These are phyloP conservation scores for Hermodice carunculata DNA, from an alignment of 2,888 invertebrate genomes.

Conservation along the genomic window DNA sequence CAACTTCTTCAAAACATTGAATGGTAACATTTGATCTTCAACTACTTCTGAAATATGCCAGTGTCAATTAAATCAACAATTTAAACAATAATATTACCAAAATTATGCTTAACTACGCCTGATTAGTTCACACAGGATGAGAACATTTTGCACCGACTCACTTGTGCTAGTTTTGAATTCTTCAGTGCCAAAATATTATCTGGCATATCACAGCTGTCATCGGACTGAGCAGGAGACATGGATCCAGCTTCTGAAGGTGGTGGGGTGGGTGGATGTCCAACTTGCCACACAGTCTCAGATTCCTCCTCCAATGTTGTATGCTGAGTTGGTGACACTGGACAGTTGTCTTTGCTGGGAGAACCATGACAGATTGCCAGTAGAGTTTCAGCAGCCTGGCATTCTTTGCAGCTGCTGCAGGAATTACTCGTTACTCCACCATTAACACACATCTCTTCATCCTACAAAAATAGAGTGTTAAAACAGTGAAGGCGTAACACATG, in stretches of 20 bases:
- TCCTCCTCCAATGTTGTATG: not conserved
- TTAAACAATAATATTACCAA: too few species aligned
- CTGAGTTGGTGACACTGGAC: not conserved
- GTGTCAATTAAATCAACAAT: too few species aligned
- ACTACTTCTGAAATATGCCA: too few species aligned
- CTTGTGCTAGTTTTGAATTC: constrained; percentile 8
- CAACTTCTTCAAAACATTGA: too few species aligned
- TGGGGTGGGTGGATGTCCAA: constrained; percentile 16
- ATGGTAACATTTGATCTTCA: too few species aligned
- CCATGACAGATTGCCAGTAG: constrained; percentile 62
- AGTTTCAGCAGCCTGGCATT: constrained; percentile 69
- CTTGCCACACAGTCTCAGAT: constrained; percentile 3
- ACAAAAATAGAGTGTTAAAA: not conserved
- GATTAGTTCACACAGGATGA: too few species aligned
- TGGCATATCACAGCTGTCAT: constrained; percentile 12
- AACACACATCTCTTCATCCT: too few species aligned
- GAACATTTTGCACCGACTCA: too few species aligned
- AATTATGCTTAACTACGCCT: too few species aligned
- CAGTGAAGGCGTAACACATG: not conserved
- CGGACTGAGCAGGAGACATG: constrained; percentile 19
- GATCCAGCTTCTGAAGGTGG: constrained; percentile 30
- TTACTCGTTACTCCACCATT: not conserved
- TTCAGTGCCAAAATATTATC: not conserved
- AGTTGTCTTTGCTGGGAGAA: not conserved
- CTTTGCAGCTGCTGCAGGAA: constrained; percentile 32